These are phyloP conservation scores for Gambusia holbrooki DNA, from an alignment of 2,113 vertebrate species.

Conservation along the genomic window DNA sequence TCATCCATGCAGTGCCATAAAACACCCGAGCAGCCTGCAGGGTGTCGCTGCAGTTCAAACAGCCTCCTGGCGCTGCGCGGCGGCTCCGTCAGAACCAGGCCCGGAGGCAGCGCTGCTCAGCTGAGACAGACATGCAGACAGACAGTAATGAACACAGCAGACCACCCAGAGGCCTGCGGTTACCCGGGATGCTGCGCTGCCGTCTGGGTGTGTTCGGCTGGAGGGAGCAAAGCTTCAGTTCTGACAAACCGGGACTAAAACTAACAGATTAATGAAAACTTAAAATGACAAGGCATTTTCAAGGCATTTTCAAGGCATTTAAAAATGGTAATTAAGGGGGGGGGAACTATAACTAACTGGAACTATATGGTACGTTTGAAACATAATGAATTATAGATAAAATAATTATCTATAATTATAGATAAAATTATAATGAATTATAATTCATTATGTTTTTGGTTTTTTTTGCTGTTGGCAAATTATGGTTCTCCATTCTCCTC, in stretches of 20 bases:
- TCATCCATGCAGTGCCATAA: constrained; percentile 31
- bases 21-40: constrained; percentile 36
- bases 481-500: too few species aligned
- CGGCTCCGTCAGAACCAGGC: constrained; percentile 61
- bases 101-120: constrained; percentile 59
- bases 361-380: too few species aligned
- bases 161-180: constrained; percentile 78
- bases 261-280: too few species aligned
- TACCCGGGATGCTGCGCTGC: constrained; percentile 47
- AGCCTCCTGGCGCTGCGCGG: constrained; percentile 53
- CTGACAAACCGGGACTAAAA: constrained; percentile 12
- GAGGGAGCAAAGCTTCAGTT: constrained; percentile 32
- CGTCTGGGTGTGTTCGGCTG: constrained; percentile 34
- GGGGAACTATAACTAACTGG: too few species aligned
- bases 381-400: too few species aligned
- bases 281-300: too few species aligned
- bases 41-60: constrained; percentile 67
- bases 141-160: constrained; percentile 45
- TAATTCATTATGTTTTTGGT: too few species aligned
- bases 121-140: constrained; percentile 53
- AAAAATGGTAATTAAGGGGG: too few species aligned
- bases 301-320: too few species aligned
- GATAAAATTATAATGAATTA: too few species aligned
- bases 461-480: too few species aligned
- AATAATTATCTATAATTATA: too few species aligned